These are phyloP conservation scores for Triplophysa siluroides DNA, from an alignment of 2,113 vertebrate genomes.

Conservation along the genomic window DNA sequence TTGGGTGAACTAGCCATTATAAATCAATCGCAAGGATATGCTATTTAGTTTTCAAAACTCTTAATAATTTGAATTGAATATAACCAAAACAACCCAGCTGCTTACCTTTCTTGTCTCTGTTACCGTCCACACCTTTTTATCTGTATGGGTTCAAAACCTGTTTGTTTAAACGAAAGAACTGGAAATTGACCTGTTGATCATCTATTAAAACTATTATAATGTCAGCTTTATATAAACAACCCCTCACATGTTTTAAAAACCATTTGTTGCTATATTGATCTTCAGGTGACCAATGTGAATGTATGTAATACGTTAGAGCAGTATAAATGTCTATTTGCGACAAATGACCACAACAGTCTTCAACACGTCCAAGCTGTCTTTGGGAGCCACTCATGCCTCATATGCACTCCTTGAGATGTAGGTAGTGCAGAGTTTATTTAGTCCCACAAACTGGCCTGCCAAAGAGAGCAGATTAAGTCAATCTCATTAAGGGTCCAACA, in stretches of 20 bases:
- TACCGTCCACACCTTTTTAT: background rate
- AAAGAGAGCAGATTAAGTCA: conserved; percentile 43
- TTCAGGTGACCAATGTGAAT: background rate
- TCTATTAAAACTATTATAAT: background rate
- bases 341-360: background rate
- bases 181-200: background rate
- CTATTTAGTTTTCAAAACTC: background rate
- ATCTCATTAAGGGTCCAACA: conserved; percentile 49
- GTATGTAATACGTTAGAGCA: background rate
- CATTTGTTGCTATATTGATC: background rate
- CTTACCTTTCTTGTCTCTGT: background rate
- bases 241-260: background rate
- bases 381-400: background rate
- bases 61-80: background rate
- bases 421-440: conserved; percentile 3
- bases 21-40: no score
- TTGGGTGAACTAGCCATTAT: no score
- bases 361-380: conserved; percentile 4
- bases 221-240: background rate
- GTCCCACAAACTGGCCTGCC: conserved; percentile 3
- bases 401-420: conserved; percentile 3
- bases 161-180: background rate
- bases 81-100: background rate
- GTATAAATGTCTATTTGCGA: conserved; percentile 5
- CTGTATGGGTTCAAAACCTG: background rate